phyloP scores from a whole-genome alignment of 92 coral and sea anemone genomes.

The Bergia puertoricense region DNA sequence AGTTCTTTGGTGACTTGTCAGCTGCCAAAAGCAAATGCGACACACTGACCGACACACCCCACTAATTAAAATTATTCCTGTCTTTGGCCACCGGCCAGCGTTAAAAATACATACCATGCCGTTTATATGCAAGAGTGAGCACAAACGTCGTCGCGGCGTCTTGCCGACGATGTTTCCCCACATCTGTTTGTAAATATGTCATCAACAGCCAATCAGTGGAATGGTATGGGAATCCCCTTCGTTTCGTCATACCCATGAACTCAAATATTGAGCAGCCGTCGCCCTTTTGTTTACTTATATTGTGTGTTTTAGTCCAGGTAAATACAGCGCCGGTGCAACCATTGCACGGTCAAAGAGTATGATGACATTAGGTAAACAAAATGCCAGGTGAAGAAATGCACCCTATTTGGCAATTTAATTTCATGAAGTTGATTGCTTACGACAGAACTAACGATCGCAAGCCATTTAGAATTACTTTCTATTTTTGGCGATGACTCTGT shows the following conservation, averaged over 20 bases:
- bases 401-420: background rate
- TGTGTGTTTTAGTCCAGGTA: too few relatives aligned
- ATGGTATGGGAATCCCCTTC: slow-evolving; percentile 17
- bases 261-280: background rate
- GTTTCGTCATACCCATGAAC: background rate
- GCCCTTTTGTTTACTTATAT: too few relatives aligned
- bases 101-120: too few relatives aligned
- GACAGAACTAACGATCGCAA: too few relatives aligned
- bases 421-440: too few relatives aligned
- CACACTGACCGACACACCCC: too few relatives aligned
- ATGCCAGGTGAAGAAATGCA: background rate
- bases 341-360: background rate
- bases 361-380: background rate
- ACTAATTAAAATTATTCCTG: too few relatives aligned
- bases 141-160: background rate
- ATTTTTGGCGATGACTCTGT: background rate
- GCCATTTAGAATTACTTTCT: background rate
- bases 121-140: slow-evolving; percentile 20
- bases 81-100: too few relatives aligned
- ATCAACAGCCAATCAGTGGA: background rate
- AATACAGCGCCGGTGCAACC: too few relatives aligned
- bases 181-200: background rate
- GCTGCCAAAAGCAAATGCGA: too few relatives aligned
- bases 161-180: background rate
- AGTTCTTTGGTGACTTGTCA: too few relatives aligned